Evolutionary conservation across 1,140 invertebrate species (phyloP).

Genomic region (Euwallacea similis): DNA sequence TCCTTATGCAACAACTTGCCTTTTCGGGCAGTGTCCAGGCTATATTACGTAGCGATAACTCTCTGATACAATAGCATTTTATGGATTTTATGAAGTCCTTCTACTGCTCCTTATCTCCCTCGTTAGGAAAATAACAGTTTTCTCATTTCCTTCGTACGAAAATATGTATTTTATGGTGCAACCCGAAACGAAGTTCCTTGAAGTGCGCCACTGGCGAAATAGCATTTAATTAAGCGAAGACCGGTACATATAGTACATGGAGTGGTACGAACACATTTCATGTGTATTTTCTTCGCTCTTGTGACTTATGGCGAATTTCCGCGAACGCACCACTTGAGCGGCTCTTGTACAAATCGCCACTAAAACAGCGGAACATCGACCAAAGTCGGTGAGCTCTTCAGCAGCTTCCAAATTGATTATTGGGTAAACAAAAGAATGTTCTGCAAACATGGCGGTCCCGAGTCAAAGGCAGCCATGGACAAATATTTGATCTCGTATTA

Average conservation of each 20-base stretch:
- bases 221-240: conserved; percentile 6
- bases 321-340: conserved; percentile 18
- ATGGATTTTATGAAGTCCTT: too few relatives aligned
- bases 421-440: conserved; percentile 38
- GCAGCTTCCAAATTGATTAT: conserved; percentile 40
- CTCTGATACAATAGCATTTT: too few relatives aligned
- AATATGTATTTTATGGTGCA: too few relatives aligned
- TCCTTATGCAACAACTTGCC: too few relatives aligned
- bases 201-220: not conserved
- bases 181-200: not conserved
- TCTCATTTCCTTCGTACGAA: too few relatives aligned
- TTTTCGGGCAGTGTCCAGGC: too few relatives aligned
- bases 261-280: conserved; percentile 18
- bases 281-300: conserved; percentile 17
- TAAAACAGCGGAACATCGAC: conserved; percentile 32
- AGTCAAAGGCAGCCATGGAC: conserved; percentile 24
- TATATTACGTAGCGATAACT: too few relatives aligned
- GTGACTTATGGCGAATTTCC: conserved; percentile 23
- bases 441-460: conserved; percentile 32
- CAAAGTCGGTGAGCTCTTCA: conserved; percentile 31
- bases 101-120: too few relatives aligned
- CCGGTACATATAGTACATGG: too few relatives aligned
- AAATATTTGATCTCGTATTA: conserved; percentile 39
- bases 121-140: too few relatives aligned
- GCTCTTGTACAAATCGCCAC: conserved; percentile 28